A percentile compares a stretch with the other conserved stretches of the same genome.
Evolutionary conservation across 2,113 vertebrate genomes (phyloP).

Genomic region (Platanista minor): DNA sequence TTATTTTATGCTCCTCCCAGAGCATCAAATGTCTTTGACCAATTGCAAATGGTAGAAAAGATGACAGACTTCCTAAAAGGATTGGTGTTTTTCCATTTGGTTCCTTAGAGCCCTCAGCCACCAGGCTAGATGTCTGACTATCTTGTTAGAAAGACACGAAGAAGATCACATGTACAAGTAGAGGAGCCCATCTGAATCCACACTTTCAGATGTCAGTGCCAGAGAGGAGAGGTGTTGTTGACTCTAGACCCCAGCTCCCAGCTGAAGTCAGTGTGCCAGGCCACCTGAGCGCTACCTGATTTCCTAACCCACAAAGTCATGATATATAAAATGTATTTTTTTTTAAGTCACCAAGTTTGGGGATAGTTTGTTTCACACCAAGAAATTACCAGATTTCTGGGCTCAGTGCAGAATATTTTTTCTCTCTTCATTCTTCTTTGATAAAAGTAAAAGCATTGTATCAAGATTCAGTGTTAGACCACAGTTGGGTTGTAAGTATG

Average conservation of each 20-base stretch:
- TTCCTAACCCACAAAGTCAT: background rate
- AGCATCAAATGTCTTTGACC: background rate
- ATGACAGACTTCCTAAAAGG: background rate
- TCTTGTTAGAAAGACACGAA: background rate
- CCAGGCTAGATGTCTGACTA: background rate
- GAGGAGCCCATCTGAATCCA: too few relatives aligned
- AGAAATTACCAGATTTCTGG: background rate
- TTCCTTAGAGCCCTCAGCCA: background rate
- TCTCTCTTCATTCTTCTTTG: background rate
- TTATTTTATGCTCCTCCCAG: background rate
- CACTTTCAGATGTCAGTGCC: background rate
- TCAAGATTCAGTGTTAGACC: background rate
- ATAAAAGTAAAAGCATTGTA: background rate
- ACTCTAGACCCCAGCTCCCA: background rate
- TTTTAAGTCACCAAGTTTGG: background rate
- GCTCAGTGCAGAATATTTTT: background rate
- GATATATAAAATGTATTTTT: background rate
- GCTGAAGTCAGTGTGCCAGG: rapidly evolving
- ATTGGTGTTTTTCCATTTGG: background rate
- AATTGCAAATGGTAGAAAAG: background rate
- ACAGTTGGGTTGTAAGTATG: background rate
- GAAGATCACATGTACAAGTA: rapidly evolving
- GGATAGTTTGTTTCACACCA: background rate
- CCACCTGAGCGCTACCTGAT: background rate
- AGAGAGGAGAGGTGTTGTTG: background rate